Evolutionary conservation across 53 echinoderm and acorn worm species (phyloP).

Genomic region (Hippasteria phrygiana): DNA sequence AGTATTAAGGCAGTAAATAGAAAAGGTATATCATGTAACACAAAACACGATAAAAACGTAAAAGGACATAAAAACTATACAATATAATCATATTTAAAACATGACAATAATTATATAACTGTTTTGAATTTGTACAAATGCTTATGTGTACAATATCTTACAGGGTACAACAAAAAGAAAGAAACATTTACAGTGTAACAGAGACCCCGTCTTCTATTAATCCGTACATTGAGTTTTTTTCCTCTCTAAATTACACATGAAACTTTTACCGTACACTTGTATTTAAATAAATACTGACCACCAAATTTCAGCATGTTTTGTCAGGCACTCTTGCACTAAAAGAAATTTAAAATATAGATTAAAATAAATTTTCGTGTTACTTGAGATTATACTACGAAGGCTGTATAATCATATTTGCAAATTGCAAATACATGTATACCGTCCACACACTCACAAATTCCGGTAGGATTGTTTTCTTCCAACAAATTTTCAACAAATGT

Average conservation of each 20-base stretch:
- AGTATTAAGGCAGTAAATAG: neutral
- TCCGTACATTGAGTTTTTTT: neutral
- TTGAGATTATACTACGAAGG: too few species aligned
- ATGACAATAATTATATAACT: slow-evolving; percentile 56
- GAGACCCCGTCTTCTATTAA: neutral
- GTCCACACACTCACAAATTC: too few species aligned
- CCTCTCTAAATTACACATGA: slow-evolving; percentile 52
- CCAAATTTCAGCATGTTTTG: slow-evolving; percentile 17
- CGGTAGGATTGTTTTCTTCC: too few species aligned
- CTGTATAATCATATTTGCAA: too few species aligned
- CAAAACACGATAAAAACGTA: neutral
- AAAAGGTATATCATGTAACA: neutral
- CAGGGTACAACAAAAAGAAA: slow-evolving; percentile 31
- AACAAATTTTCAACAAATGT: too few species aligned
- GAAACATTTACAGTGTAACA: slow-evolving; percentile 46
- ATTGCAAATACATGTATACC: too few species aligned
- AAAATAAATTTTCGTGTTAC: too few species aligned
- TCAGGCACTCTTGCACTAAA: slow-evolving; percentile 21
- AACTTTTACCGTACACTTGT: slow-evolving; percentile 49
- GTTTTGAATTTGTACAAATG: slow-evolving; percentile 61
- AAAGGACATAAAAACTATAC: slow-evolving; percentile 52
- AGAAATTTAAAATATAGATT: too few species aligned
- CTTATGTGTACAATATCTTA: slow-evolving; percentile 61
- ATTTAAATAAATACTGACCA: slow-evolving; percentile 56
- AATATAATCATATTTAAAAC: slow-evolving; percentile 64